Evolutionary conservation across 2,113 vertebrate species (phyloP).

Genomic region (Promerops cafer): DNA sequence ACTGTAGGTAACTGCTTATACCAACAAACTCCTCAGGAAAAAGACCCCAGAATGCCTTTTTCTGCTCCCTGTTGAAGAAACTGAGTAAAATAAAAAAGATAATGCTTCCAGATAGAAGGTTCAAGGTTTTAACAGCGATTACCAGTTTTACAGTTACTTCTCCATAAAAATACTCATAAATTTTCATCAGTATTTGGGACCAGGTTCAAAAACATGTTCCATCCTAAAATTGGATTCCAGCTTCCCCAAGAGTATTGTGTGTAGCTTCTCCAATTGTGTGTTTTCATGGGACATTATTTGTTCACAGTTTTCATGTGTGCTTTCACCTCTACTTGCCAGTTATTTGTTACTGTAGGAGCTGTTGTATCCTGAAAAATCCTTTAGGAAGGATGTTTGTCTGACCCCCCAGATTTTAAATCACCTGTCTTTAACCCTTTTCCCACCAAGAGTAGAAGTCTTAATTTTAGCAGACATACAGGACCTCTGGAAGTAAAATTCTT

Average conservation of each 20-base stretch:
- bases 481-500: neutral
- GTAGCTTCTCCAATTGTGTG: accelerated
- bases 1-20: neutral
- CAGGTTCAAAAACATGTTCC: neutral
- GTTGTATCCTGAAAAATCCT: neutral
- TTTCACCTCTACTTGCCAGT: neutral
- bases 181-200: neutral
- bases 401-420: neutral
- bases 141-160: neutral
- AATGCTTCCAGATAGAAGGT: neutral
- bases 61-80: neutral
- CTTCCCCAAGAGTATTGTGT: neutral
- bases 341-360: neutral
- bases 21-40: neutral
- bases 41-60: neutral
- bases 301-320: neutral
- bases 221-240: neutral
- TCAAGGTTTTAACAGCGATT: neutral
- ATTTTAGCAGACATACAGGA: neutral
- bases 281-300: neutral
- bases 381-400: neutral
- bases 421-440: neutral
- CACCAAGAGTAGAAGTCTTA: neutral
- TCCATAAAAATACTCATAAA: neutral
- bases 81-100: neutral